Base-by-base conservation (phyloP, 2,113 vertebrate genomes). In the Chunga burmeisteri region DNA sequence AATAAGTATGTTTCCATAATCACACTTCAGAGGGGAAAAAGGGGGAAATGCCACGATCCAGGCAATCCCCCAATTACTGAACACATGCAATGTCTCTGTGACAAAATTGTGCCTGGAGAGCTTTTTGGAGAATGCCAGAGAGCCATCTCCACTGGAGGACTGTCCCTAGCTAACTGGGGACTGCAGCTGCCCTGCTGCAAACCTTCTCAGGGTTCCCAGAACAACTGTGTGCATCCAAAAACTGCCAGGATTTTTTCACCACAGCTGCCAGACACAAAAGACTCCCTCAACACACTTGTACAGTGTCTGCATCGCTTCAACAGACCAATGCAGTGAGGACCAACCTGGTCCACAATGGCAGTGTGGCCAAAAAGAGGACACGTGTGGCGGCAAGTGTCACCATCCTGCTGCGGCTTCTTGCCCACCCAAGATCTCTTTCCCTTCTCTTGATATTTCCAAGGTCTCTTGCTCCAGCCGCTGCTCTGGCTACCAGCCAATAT, bases 361-460 rank as follows among this genome's bases (percentile, higher is more conserved):
- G 11, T 2, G 21, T 4, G 5, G 23, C 30, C 34, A 84, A 67
- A 72, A 85, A 83, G 27, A 88, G 7, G 25, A n/a, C 38, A 38
- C n/a, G 27, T 0, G 0, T 47, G 29, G 0, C 42, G 29, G 50
- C 73, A 94, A 56, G n/a, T 3, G 10, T 18, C 29, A 85, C 16
- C 16, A 16, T 50, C n/a, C 26, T 0, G 1, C 15, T 50, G 42
- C 1, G 1, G 9, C 55, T 61, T 61, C 49, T 86, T 34, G 72
- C 22, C 17, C 21, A 66, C 7, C 12, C 53, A 80, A 42, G 62
- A 68, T 13, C 25, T 19, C 1, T 63, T 88, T 83, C 22, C 40
- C 13, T 47, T 79, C 42, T 56, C 61, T 74, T 71, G 17, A 5
- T 81, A 42, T 46, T 72, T 42, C 22, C 81, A 87, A 65, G 42